These are phyloP conservation scores for Mionectes olivaceus DNA, from an alignment of 2,797 vertebrate genomes.

Conservation along the genomic window DNA sequence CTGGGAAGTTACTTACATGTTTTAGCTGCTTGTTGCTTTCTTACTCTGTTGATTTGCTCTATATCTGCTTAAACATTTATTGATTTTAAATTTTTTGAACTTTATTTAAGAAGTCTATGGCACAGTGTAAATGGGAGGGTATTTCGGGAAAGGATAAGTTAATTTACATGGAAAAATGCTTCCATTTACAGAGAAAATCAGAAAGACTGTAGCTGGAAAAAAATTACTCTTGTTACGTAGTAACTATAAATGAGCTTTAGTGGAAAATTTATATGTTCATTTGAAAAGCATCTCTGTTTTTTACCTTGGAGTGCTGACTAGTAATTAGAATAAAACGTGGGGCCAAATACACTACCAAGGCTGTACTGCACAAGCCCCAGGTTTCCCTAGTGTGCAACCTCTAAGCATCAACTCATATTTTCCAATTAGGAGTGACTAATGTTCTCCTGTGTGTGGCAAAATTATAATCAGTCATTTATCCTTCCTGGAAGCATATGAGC, in stretches of 20 bases:
- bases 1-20: neutral
- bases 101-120: neutral
- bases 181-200: constrained; percentile 38
- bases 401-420: constrained; percentile 66
- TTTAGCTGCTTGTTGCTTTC: neutral
- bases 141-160: constrained; percentile 1
- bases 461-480: constrained; percentile 66
- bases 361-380: neutral
- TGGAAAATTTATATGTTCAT: constrained; percentile 64
- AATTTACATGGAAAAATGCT: constrained; percentile 19
- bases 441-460: constrained; percentile 55
- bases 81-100: neutral
- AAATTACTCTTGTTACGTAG: constrained; percentile 26
- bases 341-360: constrained; percentile 44
- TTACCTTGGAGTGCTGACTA: constrained; percentile 59
- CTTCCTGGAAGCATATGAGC: constrained; percentile 41
- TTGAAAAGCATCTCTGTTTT: constrained; percentile 59
- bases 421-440: constrained; percentile 70
- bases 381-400: constrained; percentile 19
- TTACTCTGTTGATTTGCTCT: neutral
- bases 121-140: neutral
- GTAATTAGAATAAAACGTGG: constrained; percentile 66
- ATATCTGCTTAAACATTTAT: neutral
- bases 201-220: constrained; percentile 32
- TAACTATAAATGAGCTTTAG: constrained; percentile 64